Conservation (phyloP, 2,888 invertebrate genomes). For the Cephus nigrinus region DNA sequence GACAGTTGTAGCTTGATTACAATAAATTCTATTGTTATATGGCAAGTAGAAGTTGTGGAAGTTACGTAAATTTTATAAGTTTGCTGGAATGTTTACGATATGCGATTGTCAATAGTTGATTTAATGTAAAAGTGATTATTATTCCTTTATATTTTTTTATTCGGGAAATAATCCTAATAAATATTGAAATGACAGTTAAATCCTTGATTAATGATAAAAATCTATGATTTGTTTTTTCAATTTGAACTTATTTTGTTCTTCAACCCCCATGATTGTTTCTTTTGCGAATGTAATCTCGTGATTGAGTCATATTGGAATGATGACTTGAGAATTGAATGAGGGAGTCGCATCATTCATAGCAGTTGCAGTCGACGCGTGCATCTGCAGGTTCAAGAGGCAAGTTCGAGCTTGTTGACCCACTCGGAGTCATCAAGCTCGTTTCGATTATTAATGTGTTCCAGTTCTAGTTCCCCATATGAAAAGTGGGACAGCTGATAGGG, state of each 20-base stretch:
- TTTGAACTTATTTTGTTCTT: not conserved
- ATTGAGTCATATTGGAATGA: not conserved
- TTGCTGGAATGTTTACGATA: not conserved
- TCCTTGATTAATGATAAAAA: not conserved
- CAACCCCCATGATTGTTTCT: not conserved
- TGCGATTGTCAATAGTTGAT: not conserved
- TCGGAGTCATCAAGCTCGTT: not conserved
- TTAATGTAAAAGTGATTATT: not conserved
- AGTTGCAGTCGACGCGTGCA: not conserved
- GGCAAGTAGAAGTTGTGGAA: not conserved
- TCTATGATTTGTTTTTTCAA: not conserved
- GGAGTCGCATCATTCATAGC: not conserved
- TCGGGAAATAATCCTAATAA: not conserved
- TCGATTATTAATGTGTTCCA: not conserved
- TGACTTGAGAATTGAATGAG: not conserved
- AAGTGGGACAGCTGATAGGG: not conserved
- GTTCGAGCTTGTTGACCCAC: slow-evolving; percentile 10
- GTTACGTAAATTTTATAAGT: not conserved
- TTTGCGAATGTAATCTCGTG: not conserved
- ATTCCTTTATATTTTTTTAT: not conserved
- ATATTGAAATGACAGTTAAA: not conserved
- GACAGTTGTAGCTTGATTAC: not conserved
- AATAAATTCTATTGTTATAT: not conserved
- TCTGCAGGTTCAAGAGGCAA: not conserved
- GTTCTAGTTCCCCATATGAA: not conserved